Base-by-base conservation (phyloP, 2,797 vertebrate genomes). In the Hydrophis major region DNA sequence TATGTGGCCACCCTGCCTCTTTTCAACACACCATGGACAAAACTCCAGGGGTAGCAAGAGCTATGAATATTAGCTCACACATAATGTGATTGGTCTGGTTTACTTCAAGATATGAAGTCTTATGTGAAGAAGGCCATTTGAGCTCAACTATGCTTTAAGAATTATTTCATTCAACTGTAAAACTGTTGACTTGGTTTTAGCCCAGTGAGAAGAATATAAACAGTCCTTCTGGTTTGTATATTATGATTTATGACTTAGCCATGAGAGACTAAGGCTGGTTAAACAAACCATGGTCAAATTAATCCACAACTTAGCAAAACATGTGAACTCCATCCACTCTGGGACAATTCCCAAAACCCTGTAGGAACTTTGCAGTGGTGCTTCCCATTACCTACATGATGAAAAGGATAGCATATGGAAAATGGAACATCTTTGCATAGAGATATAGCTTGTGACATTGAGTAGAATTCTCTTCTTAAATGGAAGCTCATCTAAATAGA, bases 121-220 rank as follows among this genome's bases (percentile, higher is more conserved):
- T 83, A 22, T 11, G 37, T 4, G 37, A 83, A 83, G 37, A 20
- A 47, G 37, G 74, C 37, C 18, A 83, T 83, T 83, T 83, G 74
- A 25, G 74, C 74, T 83, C 37, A 83, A 22, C 18, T 55, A 88
- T 20, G 16, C 87, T 13, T 47, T 83, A 83, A 83, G 37, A 83
- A 83, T 83, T 83, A 42, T 42, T 22, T 1, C 89, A 47, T 89
- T 20, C 50, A 92, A 61, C 69, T 94, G 93, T 91, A 0, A 10
- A 86, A 4, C 0, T 13, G 53, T 93, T 95, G 78, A 91, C 86
- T 61, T 89, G 93, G 94, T 93, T 57, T 56, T 42, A 83, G 74
- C 37, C 20, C 37, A 83, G 74, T 20, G 20, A 83, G 8, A 78
- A 78, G 32, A 47, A 83, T 83, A 83, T 47, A 47, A 47, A 83